Conservation (phyloP, 2,113 vertebrate genomes). For the Danionella cerebrum region DNA sequence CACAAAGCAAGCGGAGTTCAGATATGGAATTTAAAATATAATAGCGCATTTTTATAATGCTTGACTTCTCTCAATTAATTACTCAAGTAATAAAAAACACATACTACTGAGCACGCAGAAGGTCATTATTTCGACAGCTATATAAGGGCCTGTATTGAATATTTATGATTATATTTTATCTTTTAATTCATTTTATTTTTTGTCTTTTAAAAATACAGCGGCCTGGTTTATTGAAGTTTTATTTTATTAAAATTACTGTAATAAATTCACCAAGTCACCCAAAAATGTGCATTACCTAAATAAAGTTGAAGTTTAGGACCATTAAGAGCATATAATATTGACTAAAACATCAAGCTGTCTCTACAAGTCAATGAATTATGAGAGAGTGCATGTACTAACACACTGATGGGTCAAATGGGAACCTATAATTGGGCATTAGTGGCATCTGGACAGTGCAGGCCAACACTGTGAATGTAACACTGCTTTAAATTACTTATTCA, state of each 20-base stretch:
- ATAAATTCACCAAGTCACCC: not conserved
- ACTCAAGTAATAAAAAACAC: no score
- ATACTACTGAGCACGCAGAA: no score
- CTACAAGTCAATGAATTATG: not conserved
- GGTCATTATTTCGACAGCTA: no score
- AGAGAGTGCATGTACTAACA: not conserved
- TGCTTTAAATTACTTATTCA: conserved; percentile 5
- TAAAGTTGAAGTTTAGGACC: not conserved
- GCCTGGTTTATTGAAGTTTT: no score
- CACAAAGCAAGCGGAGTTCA: no score
- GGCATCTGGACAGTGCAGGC: conserved; percentile 7
- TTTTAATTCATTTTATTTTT: no score
- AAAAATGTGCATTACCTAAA: not conserved
- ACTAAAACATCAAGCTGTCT: not conserved
- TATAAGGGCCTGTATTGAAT: no score
- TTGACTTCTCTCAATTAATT: no score
- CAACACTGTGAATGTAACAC: conserved; percentile 4
- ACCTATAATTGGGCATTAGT: not conserved
- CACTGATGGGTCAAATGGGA: not conserved
- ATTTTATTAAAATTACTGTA: not conserved
- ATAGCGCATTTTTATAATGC: no score
- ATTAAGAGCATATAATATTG: not conserved
- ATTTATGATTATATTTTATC: no score
- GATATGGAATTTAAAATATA: no score
- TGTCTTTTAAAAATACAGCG: no score